phyloP scores from a whole-genome alignment of 2,888 invertebrate species.

The Norana najaformis region DNA sequence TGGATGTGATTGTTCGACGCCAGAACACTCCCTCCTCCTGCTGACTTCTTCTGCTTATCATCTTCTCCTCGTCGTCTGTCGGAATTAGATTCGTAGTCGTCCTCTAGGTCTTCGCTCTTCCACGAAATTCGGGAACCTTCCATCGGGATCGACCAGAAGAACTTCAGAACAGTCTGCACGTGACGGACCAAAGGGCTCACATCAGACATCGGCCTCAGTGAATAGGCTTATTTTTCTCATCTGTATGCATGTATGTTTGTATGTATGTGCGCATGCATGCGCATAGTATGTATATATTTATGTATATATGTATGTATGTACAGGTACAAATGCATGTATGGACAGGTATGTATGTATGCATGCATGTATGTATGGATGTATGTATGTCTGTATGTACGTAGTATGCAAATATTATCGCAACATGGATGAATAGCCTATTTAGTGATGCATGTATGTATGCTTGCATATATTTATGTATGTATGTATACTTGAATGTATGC shows the following conservation, averaged over 20 bases:
- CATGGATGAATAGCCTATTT: too few species aligned
- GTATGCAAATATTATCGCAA: neutral
- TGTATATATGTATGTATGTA: neutral
- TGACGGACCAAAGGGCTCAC: too few species aligned
- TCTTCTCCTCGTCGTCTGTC: neutral
- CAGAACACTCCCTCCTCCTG: neutral
- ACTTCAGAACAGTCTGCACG: neutral
- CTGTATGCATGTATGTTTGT: too few species aligned
- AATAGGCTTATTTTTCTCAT: too few species aligned
- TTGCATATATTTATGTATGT: conserved; percentile 30
- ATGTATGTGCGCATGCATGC: too few species aligned
- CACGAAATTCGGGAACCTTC: conserved; percentile 14
- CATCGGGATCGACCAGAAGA: neutral
- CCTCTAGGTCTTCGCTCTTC: neutral
- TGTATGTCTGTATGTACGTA: conserved; percentile 9
- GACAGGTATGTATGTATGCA: neutral
- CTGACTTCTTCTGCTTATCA: neutral
- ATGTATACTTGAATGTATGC: conserved; percentile 24
- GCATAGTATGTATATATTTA: neutral
- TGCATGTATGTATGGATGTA: conserved; percentile 2
- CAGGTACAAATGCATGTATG: too few species aligned
- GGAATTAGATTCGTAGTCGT: neutral
- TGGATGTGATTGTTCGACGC: neutral
- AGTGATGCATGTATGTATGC: neutral
- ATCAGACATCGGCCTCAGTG: too few species aligned